These are phyloP conservation scores for Mobula hypostoma DNA, from an alignment of 2,113 vertebrate species.

Conservation along the genomic window DNA sequence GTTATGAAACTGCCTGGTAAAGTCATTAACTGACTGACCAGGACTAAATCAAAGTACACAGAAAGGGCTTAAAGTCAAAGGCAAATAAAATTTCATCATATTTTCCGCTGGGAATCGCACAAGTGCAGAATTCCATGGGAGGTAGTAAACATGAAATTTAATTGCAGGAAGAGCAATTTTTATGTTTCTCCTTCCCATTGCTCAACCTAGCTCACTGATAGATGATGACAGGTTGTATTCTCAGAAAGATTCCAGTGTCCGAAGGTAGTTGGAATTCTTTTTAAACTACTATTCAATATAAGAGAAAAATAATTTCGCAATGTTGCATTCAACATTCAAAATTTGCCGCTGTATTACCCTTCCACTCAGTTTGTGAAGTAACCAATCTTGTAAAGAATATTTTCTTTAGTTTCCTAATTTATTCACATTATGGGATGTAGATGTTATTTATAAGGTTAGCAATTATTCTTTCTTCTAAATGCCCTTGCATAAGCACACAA, in stretches of 20 bases:
- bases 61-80: not conserved
- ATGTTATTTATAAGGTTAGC: no score
- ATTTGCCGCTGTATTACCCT: not conserved
- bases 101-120: not conserved
- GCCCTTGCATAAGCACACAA: no score
- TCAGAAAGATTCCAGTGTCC: not conserved
- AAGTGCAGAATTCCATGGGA: not conserved
- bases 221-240: not conserved
- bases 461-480: no score
- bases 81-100: not conserved
- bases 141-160: not conserved
- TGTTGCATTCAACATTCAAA: not conserved
- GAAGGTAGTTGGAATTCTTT: not conserved
- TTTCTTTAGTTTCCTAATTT: not conserved
- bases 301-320: not conserved
- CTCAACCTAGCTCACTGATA: not conserved
- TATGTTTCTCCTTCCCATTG: not conserved
- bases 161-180: not conserved
- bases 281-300: not conserved
- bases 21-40: slow-evolving; percentile 3
- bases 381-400: not conserved
- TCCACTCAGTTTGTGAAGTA: not conserved
- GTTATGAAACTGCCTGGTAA: not conserved
- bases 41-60: not conserved
- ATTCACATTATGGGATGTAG: no score